Conservation (phyloP, 2,113 vertebrate genomes). For the Jacana jacana region DNA sequence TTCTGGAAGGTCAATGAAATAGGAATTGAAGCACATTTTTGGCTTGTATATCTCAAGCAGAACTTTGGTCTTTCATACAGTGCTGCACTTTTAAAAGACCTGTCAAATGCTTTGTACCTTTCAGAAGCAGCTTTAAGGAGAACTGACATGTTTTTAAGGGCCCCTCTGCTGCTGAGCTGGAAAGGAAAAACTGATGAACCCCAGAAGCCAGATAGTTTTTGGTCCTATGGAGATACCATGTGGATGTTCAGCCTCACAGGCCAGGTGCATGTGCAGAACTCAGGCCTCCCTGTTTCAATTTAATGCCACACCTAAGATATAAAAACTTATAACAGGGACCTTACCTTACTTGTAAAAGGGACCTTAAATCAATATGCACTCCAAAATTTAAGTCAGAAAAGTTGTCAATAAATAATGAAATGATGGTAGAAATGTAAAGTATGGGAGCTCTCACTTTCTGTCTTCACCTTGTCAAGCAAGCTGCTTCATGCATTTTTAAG, state of each 20-base stretch:
- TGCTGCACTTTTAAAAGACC: neutral
- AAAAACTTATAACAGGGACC: slow-evolving; percentile 15
- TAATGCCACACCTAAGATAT: neutral
- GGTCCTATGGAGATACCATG: neutral
- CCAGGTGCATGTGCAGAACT: neutral
- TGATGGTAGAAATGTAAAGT: neutral
- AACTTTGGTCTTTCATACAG: neutral
- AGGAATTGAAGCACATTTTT: neutral
- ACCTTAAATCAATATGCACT: slow-evolving; percentile 54
- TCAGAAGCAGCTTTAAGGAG: neutral
- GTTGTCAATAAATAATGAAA: slow-evolving; percentile 74
- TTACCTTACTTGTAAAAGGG: too few species aligned
- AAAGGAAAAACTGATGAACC: neutral
- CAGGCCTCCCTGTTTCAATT: neutral
- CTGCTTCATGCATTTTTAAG: slow-evolving; percentile 72
- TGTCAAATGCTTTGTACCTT: neutral
- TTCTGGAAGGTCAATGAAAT: neutral
- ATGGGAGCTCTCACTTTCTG: neutral
- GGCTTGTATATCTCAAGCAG: neutral
- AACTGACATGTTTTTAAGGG: neutral
- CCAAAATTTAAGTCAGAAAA: slow-evolving; percentile 53
- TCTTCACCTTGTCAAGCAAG: neutral
- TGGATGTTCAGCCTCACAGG: neutral
- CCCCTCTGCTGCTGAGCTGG: neutral
- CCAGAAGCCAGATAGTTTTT: neutral